Conservation (phyloP, 2,888 invertebrate genomes). For the Orgyia antiqua region DNA sequence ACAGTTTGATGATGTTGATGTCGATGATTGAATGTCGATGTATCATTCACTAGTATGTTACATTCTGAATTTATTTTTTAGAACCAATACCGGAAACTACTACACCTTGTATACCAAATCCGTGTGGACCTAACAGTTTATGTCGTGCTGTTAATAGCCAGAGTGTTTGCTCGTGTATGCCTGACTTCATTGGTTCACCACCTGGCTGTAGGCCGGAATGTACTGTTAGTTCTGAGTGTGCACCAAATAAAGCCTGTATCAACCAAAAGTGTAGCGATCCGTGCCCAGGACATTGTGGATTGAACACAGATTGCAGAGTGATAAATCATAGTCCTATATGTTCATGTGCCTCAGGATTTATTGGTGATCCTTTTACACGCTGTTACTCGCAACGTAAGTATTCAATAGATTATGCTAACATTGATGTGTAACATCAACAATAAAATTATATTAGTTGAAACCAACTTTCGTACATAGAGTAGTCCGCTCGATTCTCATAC, state of each 20-base stretch:
- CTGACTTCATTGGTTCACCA: conserved; percentile 84
- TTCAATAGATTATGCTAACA: background rate
- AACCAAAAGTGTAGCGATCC: conserved; percentile 88
- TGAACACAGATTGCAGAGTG: conserved; percentile 83
- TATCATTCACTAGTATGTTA: too few species aligned
- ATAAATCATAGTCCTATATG: conserved; percentile 90
- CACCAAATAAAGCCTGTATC: conserved; percentile 84
- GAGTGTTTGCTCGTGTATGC: conserved; percentile 86
- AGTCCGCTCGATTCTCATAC: too few species aligned
- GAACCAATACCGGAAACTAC: conserved; percentile 50
- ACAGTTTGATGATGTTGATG: too few species aligned
- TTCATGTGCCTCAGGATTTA: conserved; percentile 79
- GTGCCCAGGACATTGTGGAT: conserved; percentile 84
- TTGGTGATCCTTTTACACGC: conserved; percentile 84
- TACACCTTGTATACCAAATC: conserved; percentile 83
- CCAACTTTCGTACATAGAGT: too few species aligned
- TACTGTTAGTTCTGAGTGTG: conserved; percentile 86
- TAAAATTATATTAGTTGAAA: too few species aligned
- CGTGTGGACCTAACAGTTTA: conserved; percentile 86
- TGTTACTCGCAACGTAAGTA: conserved; percentile 77
- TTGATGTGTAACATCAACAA: too few species aligned
- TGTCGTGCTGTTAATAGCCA: conserved; percentile 84
- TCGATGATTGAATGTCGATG: too few species aligned
- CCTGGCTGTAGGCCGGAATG: conserved; percentile 89
- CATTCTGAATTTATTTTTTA: conserved; percentile 30